A percentile compares a stretch with the other conserved stretches of the same genome.
phyloP scores from a whole-genome alignment of 2,113 vertebrate genomes.

The Microtus oregoni region DNA sequence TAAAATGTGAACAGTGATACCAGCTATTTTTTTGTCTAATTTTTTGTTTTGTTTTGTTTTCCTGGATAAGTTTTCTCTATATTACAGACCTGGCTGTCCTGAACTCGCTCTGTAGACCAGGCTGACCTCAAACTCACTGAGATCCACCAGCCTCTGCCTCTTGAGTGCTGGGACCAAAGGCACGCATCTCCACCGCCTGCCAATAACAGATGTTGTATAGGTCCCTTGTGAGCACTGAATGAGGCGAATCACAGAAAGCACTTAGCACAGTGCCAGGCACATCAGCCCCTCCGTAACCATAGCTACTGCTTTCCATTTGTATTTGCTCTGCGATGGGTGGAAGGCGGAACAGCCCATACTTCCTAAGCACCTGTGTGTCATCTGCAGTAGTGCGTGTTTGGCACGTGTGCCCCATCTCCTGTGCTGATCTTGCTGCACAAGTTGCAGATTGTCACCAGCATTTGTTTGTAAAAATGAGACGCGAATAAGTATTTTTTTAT shows the following conservation, averaged over 20 bases:
- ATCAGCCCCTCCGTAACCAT: background rate
- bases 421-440: background rate
- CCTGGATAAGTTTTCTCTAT: too few relatives aligned
- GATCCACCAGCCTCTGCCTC: too few relatives aligned
- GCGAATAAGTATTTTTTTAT: background rate
- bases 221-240: background rate
- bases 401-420: background rate
- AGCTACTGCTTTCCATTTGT: background rate
- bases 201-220: background rate
- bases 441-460: background rate
- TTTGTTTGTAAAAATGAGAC: constrained; percentile 20
- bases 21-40: background rate
- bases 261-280: background rate
- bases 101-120: too few relatives aligned
- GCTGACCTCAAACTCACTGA: too few relatives aligned
- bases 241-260: constrained; percentile 12
- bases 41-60: too few relatives aligned
- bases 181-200: too few relatives aligned
- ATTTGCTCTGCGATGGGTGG: constrained; percentile 4
- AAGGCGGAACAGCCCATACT: background rate
- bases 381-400: background rate
- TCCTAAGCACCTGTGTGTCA: background rate
- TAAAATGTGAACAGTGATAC: background rate
- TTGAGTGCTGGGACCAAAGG: too few relatives aligned
- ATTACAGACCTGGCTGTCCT: too few relatives aligned